phyloP scores from a whole-genome alignment of 1,140 invertebrate species.

The Tribolium castaneum region DNA sequence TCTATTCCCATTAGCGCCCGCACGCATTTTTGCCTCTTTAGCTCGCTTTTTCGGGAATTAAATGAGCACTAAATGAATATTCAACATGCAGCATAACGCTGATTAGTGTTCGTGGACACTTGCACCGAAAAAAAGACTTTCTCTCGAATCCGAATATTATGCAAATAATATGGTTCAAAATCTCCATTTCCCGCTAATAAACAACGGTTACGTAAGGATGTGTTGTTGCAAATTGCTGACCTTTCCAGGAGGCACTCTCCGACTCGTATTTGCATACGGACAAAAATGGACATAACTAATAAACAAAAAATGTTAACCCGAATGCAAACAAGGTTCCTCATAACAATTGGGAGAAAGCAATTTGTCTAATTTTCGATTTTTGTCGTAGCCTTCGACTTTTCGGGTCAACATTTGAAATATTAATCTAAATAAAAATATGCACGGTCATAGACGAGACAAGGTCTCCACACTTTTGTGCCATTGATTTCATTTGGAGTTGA shows the following conservation, averaged over 20 bases:
- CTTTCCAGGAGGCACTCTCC: not conserved
- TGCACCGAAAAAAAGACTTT: slow-evolving; percentile 3
- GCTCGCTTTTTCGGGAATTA: not conserved
- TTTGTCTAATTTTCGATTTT: not conserved
- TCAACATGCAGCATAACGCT: not conserved
- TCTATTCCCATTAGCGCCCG: not conserved
- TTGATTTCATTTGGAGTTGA: not conserved
- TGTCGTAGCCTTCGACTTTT: not conserved
- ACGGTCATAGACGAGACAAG: not conserved
- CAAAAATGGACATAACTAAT: not conserved
- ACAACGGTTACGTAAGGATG: slow-evolving; percentile 1
- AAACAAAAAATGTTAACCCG: not conserved
- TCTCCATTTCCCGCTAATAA: not conserved
- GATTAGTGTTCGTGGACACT: not conserved
- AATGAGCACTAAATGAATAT: not conserved
- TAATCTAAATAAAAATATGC: not conserved
- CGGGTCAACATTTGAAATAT: not conserved
- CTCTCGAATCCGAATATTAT: slow-evolving; percentile 5
- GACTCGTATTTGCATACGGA: not conserved
- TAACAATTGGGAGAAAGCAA: not conserved
- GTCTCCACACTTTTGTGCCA: not conserved
- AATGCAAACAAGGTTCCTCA: not conserved
- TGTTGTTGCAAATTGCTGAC: slow-evolving; percentile 16
- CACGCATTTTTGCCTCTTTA: not conserved
- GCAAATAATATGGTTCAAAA: not conserved